Evolutionary conservation across 2,113 vertebrate species (phyloP).

Genomic region (Phyllostomus discolor): DNA sequence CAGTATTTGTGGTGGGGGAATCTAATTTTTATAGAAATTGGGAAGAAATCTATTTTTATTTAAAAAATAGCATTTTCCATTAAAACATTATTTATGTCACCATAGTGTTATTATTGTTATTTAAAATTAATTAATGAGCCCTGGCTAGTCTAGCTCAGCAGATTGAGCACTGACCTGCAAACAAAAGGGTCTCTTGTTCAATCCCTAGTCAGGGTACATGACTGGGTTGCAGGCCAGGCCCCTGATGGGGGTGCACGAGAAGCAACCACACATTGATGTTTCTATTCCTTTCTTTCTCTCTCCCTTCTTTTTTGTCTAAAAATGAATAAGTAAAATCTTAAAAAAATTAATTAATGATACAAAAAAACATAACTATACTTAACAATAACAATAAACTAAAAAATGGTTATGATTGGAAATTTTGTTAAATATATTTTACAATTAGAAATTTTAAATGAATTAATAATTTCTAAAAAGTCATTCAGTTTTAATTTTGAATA

Average conservation of each 20-base stretch:
- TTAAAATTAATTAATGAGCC: background rate
- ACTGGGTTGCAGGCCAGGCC: too few species aligned
- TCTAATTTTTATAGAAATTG: background rate
- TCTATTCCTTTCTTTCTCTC: too few species aligned
- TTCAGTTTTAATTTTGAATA: background rate
- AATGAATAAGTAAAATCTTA: too few species aligned
- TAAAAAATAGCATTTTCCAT: background rate
- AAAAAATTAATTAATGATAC: background rate
- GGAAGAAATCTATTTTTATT: background rate
- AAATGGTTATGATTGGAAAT: background rate
- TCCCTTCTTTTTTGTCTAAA: too few species aligned
- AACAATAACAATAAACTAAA: background rate
- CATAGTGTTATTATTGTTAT: background rate
- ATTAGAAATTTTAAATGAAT: background rate
- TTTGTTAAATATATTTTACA: background rate
- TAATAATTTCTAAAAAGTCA: background rate
- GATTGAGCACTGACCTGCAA: too few species aligned
- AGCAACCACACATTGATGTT: too few species aligned
- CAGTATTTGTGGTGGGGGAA: background rate
- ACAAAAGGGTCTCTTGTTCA: too few species aligned
- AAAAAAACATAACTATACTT: background rate
- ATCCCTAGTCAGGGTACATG: too few species aligned
- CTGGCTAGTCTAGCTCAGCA: too few species aligned
- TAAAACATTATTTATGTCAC: background rate
- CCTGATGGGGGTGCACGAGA: fast-evolving